These are phyloP conservation scores for Mylabris phalerata DNA, from an alignment of 1,140 invertebrate genomes.

Conservation along the genomic window DNA sequence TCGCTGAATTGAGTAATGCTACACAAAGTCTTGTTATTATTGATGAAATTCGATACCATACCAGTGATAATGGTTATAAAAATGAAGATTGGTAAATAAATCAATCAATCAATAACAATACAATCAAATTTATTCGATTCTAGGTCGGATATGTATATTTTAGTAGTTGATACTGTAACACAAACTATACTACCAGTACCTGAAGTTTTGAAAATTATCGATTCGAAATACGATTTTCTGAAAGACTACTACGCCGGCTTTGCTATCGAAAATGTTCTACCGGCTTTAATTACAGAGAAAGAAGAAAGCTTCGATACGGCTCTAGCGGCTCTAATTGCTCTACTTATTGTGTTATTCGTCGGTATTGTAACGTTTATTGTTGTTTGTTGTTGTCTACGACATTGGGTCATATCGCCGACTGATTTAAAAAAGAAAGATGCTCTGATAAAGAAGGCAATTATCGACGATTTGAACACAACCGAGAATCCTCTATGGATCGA, in stretches of 20 bases:
- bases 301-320: slow-evolving; percentile 78
- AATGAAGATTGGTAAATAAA: slow-evolving; percentile 54
- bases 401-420: slow-evolving; percentile 63
- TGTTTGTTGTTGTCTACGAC: slow-evolving; percentile 80
- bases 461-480: slow-evolving; percentile 78
- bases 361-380: slow-evolving; percentile 81
- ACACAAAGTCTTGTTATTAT: slow-evolving; percentile 68
- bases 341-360: slow-evolving; percentile 78
- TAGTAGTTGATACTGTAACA: slow-evolving; percentile 69
- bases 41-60: slow-evolving; percentile 70
- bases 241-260: slow-evolving; percentile 70
- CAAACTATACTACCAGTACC: slow-evolving; percentile 71
- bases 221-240: slow-evolving; percentile 77
- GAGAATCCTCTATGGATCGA: slow-evolving; percentile 92
- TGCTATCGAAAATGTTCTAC: slow-evolving; percentile 77
- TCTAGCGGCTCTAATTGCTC: slow-evolving; percentile 74
- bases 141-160: slow-evolving; percentile 83
- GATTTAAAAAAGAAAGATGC: slow-evolving; percentile 66
- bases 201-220: slow-evolving; percentile 74
- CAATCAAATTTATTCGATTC: not conserved
- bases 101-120: not conserved
- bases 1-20: slow-evolving; percentile 64
- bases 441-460: slow-evolving; percentile 72
- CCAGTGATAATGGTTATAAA: slow-evolving; percentile 60
- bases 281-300: slow-evolving; percentile 52